A percentile compares a stretch with the other conserved stretches of the same genome.
phyloP scores from a whole-genome alignment of 2,797 vertebrate genomes.

The Chrysolophus pictus region DNA sequence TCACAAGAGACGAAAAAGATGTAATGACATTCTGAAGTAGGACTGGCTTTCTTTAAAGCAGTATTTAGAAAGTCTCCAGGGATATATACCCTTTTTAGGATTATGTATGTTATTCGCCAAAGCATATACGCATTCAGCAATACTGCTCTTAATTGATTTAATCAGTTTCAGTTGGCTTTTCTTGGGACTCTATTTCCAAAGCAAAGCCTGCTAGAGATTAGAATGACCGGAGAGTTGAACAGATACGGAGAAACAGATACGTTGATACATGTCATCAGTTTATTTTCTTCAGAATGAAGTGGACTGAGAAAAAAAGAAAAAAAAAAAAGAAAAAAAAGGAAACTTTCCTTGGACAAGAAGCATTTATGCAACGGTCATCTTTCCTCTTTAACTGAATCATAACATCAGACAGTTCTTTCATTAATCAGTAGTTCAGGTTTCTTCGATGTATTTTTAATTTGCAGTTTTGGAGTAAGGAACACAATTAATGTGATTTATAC shows the following conservation, averaged over 20 bases:
- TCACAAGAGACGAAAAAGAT: neutral
- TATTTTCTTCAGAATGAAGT: neutral
- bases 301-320: neutral
- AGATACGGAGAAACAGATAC: neutral
- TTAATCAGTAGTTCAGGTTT: neutral
- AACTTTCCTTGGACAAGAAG: neutral
- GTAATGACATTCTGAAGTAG: neutral
- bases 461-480: neutral
- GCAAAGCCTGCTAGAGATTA: neutral
- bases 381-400: neutral
- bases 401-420: neutral
- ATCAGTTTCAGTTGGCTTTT: slow-evolving; percentile 15
- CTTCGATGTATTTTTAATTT: neutral
- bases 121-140: neutral
- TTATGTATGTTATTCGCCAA: neutral
- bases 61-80: neutral
- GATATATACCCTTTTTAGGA: neutral
- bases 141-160: neutral
- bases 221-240: neutral
- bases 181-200: neutral
- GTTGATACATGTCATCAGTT: neutral
- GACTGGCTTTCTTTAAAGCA: neutral
- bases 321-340: neutral
- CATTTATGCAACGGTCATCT: neutral
- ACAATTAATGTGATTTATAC: neutral